phyloP scores from a whole-genome alignment of 1,140 invertebrate species.

The Acyrthosiphon pisum region DNA sequence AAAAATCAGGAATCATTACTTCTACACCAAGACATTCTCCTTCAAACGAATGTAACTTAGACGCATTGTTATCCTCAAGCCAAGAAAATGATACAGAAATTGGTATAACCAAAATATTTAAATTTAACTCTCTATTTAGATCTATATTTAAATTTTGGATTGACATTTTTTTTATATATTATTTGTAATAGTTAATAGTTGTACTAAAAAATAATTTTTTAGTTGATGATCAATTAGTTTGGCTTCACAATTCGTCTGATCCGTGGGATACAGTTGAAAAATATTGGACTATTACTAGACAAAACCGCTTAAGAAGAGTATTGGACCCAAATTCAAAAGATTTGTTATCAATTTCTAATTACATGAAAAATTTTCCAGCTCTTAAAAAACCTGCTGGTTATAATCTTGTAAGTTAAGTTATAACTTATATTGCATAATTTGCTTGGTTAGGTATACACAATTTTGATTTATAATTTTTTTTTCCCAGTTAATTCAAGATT shows the following conservation, averaged over 20 bases:
- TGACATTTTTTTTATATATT: background rate
- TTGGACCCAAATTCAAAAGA: background rate
- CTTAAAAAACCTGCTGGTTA: constrained; percentile 1
- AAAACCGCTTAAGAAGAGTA: background rate
- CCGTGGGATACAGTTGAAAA: background rate
- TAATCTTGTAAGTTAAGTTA: background rate
- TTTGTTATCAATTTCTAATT: background rate
- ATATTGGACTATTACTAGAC: background rate
- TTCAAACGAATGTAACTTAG: too few species aligned
- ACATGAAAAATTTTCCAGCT: background rate
- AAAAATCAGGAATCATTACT: background rate
- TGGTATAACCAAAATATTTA: too few species aligned
- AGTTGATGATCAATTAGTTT: background rate
- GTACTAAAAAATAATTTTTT: background rate
- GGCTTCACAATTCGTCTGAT: background rate
- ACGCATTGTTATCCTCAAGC: too few species aligned
- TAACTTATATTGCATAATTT: background rate
- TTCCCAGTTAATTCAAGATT: background rate
- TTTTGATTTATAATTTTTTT: background rate
- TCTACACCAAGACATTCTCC: background rate
- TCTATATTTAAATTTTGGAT: too few species aligned
- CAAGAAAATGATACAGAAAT: too few species aligned
- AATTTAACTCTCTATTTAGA: too few species aligned
- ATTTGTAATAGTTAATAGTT: background rate
- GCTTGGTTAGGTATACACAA: too few species aligned